phyloP scores from a whole-genome alignment of 2,888 invertebrate genomes.

The Chymomyza caudatula region DNA sequence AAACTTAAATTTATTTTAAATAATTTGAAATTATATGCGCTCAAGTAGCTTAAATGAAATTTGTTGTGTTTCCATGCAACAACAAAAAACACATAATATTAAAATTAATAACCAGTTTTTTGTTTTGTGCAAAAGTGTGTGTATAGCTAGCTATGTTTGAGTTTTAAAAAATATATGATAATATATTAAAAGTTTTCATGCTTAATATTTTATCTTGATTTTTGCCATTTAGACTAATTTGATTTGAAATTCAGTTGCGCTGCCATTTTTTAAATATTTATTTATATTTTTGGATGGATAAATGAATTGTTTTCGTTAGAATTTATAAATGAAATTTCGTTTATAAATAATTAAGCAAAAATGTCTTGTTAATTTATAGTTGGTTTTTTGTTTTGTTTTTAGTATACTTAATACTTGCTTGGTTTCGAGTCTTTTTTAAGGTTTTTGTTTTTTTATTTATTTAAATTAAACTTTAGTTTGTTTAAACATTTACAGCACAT shows the following conservation, averaged over 20 bases:
- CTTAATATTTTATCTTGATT: background rate
- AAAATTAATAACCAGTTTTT: background rate
- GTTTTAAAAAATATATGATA: background rate
- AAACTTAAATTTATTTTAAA: background rate
- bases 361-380: conserved; percentile 19
- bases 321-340: conserved; percentile 8
- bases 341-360: conserved; percentile 57
- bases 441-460: conserved; percentile 26
- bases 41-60: background rate
- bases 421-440: conserved; percentile 77
- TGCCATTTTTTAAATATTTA: conserved; percentile 48
- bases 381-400: conserved; percentile 46
- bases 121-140: background rate
- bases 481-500: conserved; percentile 56
- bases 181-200: background rate
- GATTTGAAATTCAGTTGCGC: conserved; percentile 39
- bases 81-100: background rate
- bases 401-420: conserved; percentile 77
- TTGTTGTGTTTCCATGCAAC: background rate
- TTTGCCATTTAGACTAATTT: conserved; percentile 12
- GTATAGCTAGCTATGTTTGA: background rate
- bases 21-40: conserved; percentile 7
- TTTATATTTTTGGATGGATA: conserved; percentile 59
- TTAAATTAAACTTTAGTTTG: conserved; percentile 38
- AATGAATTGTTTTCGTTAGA: conserved; percentile 57